Base-by-base conservation (phyloP, 2,797 vertebrate species). In the Oophaga sylvatica region DNA sequence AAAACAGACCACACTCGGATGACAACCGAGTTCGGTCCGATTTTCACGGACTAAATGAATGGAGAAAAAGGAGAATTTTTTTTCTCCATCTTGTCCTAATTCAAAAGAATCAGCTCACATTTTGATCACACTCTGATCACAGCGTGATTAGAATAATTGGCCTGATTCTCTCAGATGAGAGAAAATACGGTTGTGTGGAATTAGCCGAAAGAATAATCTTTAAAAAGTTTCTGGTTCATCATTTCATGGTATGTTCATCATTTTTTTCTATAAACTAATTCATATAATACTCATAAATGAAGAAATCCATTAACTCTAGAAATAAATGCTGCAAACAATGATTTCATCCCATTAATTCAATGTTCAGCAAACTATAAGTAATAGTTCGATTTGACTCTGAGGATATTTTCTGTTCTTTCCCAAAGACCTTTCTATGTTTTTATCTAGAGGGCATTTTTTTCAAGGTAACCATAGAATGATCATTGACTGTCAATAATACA, bases 401-500 rank as follows among this genome's bases (percentile, higher is more conserved):
- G 45, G 13, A 76, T 26, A 26, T 76, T 53, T 76, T 76, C 22
- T 76, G 45, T 76, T 53, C 4, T 77, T 13, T 56, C 75, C 22
- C 20, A n/a, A 22, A 77, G 48, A 56, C 75, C 45, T 77, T 53
- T 56, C 15, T 26, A 53, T 56, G 22, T 53, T 77, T 56, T 77
- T 2, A 77, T 16, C 48, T 56, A n/a, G 17, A 75, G 17, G 20
- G 26, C 75, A 48, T 70, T 70, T 70, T 56, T 26, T 77, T 56
- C 75, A 77, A 77, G 45, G 75, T 77, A 77, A 56, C 45, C 5
- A 77, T 48, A 56, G 75, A 53, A 45, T n/a, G 45, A 76, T 76
- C 45, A 26, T 77, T 77, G 20, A 77, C 75, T 77, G n/a, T 77
- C 75, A 77, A 77, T 56, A 77, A 7, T 16, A 45, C 75, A 77